These are phyloP conservation scores for Subanguina moxae DNA, from an alignment of 1,140 invertebrate genomes.

Conservation along the genomic window DNA sequence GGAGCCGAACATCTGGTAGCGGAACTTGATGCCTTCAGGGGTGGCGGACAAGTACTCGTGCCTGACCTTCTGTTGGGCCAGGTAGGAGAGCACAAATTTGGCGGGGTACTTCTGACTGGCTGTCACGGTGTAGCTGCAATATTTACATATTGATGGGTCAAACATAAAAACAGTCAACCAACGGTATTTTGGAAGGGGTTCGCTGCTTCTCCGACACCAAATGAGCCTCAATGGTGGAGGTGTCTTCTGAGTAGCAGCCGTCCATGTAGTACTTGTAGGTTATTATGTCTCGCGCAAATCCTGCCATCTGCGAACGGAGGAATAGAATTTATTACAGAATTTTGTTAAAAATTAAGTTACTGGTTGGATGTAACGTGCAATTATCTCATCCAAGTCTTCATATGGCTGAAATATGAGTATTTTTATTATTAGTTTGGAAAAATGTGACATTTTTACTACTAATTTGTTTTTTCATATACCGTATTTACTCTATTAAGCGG, in stretches of 20 bases:
- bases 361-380: slow-evolving; percentile 71
- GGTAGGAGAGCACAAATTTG: slow-evolving; percentile 87
- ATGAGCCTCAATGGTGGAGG: slow-evolving; percentile 79
- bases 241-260: slow-evolving; percentile 32
- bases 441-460: no score
- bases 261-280: slow-evolving; percentile 79
- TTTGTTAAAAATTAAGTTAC: background rate
- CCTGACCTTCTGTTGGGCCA: slow-evolving; percentile 75
- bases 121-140: slow-evolving; percentile 60
- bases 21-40: slow-evolving; percentile 85
- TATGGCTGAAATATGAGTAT: slow-evolving; percentile 76
- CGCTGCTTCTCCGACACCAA: slow-evolving; percentile 79
- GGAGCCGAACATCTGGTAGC: slow-evolving; percentile 79
- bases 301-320: slow-evolving; percentile 80
- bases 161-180: slow-evolving; percentile 65
- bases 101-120: slow-evolving; percentile 75
- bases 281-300: slow-evolving; percentile 80
- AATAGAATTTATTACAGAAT: background rate
- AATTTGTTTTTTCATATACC: no score
- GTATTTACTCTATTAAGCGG: no score
- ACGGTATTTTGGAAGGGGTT: slow-evolving; percentile 82
- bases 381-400: slow-evolving; percentile 98
- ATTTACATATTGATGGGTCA: background rate
- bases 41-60: slow-evolving; percentile 88
- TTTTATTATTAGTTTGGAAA: no score